phyloP scores from a whole-genome alignment of 2,888 invertebrate species.

The Trissonchulus sp. region DNA sequence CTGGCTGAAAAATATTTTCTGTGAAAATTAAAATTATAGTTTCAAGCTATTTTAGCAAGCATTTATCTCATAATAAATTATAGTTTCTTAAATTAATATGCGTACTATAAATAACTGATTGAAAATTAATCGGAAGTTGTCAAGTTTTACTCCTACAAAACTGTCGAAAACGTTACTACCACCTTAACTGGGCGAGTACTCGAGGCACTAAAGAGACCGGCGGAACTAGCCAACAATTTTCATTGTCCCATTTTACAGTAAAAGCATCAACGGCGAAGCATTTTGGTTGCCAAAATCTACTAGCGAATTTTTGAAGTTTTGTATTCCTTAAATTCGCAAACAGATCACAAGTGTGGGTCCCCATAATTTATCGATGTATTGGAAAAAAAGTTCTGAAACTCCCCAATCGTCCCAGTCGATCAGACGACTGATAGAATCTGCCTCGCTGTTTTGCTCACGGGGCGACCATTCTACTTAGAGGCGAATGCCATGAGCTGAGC shows the following conservation, averaged over 20 bases:
- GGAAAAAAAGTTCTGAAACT: neutral
- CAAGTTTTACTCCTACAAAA: too few relatives aligned
- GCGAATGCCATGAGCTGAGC: neutral
- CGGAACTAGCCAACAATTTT: neutral
- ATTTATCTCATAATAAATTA: too few relatives aligned
- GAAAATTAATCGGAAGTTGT: too few relatives aligned
- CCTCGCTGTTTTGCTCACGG: neutral
- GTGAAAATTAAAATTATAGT: too few relatives aligned
- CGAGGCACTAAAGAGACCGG: neutral
- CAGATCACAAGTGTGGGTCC: neutral
- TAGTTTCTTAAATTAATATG: too few relatives aligned
- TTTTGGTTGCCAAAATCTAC: neutral
- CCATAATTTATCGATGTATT: neutral
- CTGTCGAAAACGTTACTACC: too few relatives aligned
- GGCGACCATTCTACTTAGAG: constrained; percentile 13
- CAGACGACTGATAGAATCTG: neutral
- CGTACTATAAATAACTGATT: too few relatives aligned
- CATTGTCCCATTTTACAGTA: neutral
- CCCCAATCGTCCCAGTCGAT: constrained; percentile 15
- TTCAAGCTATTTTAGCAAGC: too few relatives aligned
- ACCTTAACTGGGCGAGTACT: neutral
- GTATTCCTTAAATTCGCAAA: neutral
- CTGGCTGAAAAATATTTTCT: too few relatives aligned
- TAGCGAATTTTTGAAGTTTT: neutral
- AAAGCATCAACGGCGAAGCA: neutral